These are phyloP conservation scores for Carassius auratus DNA, from an alignment of 2,113 vertebrate genomes.

Conservation along the genomic window DNA sequence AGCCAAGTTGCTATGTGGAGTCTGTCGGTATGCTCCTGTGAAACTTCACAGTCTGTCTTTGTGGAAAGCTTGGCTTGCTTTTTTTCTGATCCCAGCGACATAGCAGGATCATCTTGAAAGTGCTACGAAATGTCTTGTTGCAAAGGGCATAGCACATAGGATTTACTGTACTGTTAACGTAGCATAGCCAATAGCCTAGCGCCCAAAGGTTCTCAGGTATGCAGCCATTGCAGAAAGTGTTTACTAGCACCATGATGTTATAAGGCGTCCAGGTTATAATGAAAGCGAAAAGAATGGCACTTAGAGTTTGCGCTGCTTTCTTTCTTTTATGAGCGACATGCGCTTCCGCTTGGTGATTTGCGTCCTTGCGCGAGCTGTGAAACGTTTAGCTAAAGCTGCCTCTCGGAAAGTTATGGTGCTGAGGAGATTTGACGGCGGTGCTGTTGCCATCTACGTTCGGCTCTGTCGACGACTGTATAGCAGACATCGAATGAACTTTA, in stretches of 20 bases:
- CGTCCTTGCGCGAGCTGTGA: slow-evolving; percentile 87
- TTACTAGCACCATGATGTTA: slow-evolving; percentile 96
- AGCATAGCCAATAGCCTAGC: slow-evolving; percentile 97
- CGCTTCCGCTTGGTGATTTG: slow-evolving; percentile 96
- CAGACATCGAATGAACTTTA: slow-evolving; percentile 79
- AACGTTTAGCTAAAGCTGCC: slow-evolving; percentile 90
- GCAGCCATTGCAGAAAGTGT: slow-evolving; percentile 87
- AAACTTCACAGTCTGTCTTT: slow-evolving; percentile 87
- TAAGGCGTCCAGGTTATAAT: slow-evolving; percentile 98
- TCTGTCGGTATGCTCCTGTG: slow-evolving; percentile 85
- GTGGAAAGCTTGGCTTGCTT: slow-evolving; percentile 87
- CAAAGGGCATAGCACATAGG: slow-evolving; percentile 98
- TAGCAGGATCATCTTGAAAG: slow-evolving; percentile 94
- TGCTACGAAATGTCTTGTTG: slow-evolving; percentile 97
- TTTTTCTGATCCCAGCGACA: slow-evolving; percentile 89
- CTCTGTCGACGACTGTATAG: slow-evolving; percentile 67
- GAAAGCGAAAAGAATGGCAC: slow-evolving; percentile 95
- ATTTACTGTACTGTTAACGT: slow-evolving; percentile 98
- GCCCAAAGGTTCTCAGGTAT: slow-evolving; percentile 91
- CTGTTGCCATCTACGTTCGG: slow-evolving; percentile 65
- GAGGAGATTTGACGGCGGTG: slow-evolving; percentile 76
- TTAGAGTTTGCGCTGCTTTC: slow-evolving; percentile 96
- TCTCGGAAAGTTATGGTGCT: slow-evolving; percentile 90
- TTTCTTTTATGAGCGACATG: slow-evolving; percentile 96
- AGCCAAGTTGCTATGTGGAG: slow-evolving; percentile 73